Conservation (phyloP, 2,113 vertebrate species). For the Lontra canadensis region DNA sequence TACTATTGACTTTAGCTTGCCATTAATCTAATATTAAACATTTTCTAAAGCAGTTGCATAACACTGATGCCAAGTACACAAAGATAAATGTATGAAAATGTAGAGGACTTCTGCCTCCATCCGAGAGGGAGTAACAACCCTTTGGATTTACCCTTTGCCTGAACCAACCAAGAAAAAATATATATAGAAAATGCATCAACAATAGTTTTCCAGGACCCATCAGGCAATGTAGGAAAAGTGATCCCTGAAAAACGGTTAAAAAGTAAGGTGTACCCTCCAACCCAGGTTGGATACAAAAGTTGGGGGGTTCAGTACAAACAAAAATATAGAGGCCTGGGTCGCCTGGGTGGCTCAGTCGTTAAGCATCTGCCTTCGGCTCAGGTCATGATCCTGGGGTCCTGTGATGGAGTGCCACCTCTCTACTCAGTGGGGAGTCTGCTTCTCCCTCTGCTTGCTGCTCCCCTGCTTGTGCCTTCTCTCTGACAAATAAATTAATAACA, state of each 20-base stretch:
- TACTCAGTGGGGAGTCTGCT: background rate
- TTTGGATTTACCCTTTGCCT: background rate
- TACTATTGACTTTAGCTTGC: background rate
- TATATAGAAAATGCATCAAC: background rate
- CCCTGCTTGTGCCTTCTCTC: background rate
- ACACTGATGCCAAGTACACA: background rate
- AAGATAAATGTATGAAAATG: background rate
- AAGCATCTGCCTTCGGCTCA: background rate
- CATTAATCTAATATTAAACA: background rate
- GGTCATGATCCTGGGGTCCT: no score
- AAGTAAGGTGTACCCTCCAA: background rate
- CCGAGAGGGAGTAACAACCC: background rate
- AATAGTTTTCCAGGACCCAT: background rate
- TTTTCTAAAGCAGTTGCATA: background rate
- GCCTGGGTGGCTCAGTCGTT: background rate
- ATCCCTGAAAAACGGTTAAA: background rate
- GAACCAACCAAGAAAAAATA: background rate
- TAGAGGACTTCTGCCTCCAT: background rate
- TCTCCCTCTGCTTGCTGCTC: background rate
- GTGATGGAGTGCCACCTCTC: background rate
- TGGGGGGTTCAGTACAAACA: background rate
- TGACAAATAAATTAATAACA: background rate
- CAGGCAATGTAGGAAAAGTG: background rate
- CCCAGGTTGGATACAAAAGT: background rate
- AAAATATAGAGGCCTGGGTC: background rate